phyloP scores from a whole-genome alignment of 64 coral and sea anemone species.

The Trachythela sp. region DNA sequence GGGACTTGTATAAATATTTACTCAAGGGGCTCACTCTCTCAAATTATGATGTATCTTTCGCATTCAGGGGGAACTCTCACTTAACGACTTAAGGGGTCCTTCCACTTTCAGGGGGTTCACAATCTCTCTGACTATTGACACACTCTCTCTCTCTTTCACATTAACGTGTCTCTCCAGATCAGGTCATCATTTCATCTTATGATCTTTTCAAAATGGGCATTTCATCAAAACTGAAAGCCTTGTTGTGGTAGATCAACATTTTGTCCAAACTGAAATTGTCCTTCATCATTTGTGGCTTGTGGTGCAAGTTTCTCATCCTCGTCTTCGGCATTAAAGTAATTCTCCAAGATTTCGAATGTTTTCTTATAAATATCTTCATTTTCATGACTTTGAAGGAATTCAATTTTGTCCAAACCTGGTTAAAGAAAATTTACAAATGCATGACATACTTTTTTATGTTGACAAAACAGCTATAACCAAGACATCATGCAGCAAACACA shows the following conservation, averaged over 20 bases:
- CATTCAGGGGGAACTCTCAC: neutral
- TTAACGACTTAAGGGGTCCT: neutral
- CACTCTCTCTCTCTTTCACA: neutral
- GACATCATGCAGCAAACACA: too few species aligned
- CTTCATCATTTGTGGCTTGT: slow-evolving; percentile 38
- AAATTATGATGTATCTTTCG: too few species aligned
- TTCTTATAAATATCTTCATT: slow-evolving; percentile 98
- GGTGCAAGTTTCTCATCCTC: slow-evolving; percentile 88
- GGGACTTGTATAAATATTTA: neutral
- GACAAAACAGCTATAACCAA: too few species aligned
- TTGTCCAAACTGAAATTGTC: slow-evolving; percentile 75
- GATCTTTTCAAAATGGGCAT: too few species aligned
- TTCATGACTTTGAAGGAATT: slow-evolving; percentile 97
- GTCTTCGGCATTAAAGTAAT: slow-evolving; percentile 85
- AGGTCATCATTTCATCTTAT: neutral
- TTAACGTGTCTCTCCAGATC: neutral
- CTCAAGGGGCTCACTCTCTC: neutral
- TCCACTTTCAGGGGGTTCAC: neutral
- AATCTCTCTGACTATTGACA: neutral
- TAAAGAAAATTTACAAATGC: neutral
- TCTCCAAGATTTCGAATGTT: slow-evolving; percentile 88
- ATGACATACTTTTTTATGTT: neutral
- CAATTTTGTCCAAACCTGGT: slow-evolving; percentile 93
- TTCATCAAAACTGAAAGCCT: slow-evolving; percentile 73
- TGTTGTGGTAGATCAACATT: slow-evolving; percentile 65